Evolutionary conservation across 2,797 vertebrate genomes (phyloP), one percentile per base, ranked within the genome.

Genomic region (Poecilia gillii): DNA sequence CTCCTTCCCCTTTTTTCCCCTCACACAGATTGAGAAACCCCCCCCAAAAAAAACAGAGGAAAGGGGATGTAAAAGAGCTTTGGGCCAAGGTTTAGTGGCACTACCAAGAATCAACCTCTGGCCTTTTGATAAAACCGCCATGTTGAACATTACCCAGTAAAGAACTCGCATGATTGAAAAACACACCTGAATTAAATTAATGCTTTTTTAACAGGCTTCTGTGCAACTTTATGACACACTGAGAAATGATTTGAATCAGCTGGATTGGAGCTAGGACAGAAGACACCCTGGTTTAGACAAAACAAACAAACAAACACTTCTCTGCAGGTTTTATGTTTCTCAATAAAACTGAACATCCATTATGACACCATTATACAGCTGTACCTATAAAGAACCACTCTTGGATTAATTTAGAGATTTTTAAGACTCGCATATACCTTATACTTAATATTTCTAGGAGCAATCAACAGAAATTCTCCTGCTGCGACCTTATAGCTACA

Each of bases 1-100:
- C 0, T 13, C 84, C 83, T 91, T 91, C 81, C 76, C 81, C 74
- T 89, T 89, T 85, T 46, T 55, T 43, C 18, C 5, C 47, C 20
- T 23, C n/a, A 23, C 8, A 14, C 2, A 20, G 8, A 77, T 3
- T 39, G 49, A 72, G 33, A 75, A 70, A n/a, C n/a, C n/a, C n/a
- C n/a, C n/a, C n/a, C n/a, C n/a, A 16, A 47, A 47, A 18, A 47
- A 57, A 28, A 53, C 3, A 0, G 70, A 16, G 31, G 77, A 78
- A 80, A 53, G 8, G 23, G 72, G 81, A 73, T 75, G 80, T 82
- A 55, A n/a, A n/a, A 39, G n/a, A 43, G 33, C 5, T 47, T 41
- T 25, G 9, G 6, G 43, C 16, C 28, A 51, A 9, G 4, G 71
- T 70, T 73, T 16, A 45, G 25, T 39, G 41, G 53, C 16, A 57